These are phyloP conservation scores for Coenonympha arcania DNA, from an alignment of 2,888 invertebrate species.

Conservation along the genomic window DNA sequence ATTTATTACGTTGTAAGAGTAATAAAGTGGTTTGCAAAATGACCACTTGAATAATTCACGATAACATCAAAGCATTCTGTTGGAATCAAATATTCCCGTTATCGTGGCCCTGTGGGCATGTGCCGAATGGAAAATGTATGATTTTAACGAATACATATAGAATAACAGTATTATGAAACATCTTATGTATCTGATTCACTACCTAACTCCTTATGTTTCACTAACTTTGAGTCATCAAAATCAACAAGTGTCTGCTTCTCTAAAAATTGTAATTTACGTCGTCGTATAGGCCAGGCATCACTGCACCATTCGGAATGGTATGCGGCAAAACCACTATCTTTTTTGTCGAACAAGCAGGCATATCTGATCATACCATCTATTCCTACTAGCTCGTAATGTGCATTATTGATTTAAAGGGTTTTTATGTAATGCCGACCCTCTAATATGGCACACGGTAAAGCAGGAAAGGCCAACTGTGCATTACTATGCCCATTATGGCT, in stretches of 20 bases:
- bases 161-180: no score
- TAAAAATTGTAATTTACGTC: background rate
- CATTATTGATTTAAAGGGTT: constrained; percentile 26
- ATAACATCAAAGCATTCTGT: constrained; percentile 10
- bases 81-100: background rate
- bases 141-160: constrained; percentile 1
- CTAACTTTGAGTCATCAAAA: no score
- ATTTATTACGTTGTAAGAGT: background rate
- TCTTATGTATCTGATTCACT: no score
- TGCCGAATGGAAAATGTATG: constrained; percentile 6
- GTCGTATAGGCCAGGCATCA: no score
- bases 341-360: constrained; percentile 7
- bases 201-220: no score
- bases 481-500: constrained; percentile 6
- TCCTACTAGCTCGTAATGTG: constrained; percentile 25
- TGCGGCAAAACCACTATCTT: constrained; percentile 18
- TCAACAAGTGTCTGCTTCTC: background rate
- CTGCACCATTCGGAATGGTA: constrained; percentile 13
- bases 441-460: constrained; percentile 13
- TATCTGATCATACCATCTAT: constrained; percentile 25
- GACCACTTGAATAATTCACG: constrained; percentile 9
- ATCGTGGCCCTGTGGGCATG: background rate
- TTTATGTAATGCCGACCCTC: constrained; percentile 17
- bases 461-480: constrained; percentile 7
- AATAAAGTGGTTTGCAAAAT: constrained; percentile 6